phyloP scores from a whole-genome alignment of 2,888 invertebrate species.

The Lasioglossum morio region DNA sequence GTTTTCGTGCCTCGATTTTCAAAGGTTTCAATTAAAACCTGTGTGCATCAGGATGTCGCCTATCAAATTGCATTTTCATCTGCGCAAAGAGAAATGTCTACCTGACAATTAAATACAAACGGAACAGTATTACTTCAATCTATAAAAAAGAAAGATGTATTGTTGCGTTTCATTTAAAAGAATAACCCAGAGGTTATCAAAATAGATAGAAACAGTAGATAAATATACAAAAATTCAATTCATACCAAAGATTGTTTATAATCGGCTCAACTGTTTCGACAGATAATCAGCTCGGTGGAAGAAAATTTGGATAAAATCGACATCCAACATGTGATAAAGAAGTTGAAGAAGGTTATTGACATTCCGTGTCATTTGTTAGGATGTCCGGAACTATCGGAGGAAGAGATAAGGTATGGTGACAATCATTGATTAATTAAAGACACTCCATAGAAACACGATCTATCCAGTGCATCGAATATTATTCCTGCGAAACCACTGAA shows the following conservation, averaged over 20 bases:
- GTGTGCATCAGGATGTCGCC: neutral
- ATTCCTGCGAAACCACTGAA: slow-evolving; percentile 22
- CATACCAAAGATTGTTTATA: neutral
- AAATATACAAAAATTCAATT: neutral
- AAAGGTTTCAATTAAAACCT: neutral
- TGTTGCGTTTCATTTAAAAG: too few species aligned
- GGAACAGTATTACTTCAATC: neutral
- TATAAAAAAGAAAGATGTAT: too few species aligned
- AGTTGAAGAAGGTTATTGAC: slow-evolving; percentile 66
- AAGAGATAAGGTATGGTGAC: slow-evolving; percentile 66
- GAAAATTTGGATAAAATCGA: slow-evolving; percentile 64
- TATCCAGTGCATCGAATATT: neutral
- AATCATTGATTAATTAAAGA: neutral
- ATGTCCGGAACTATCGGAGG: slow-evolving; percentile 31
- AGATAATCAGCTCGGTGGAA: slow-evolving; percentile 66
- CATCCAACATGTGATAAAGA: slow-evolving; percentile 72
- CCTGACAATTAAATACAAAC: neutral
- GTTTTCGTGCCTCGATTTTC: neutral
- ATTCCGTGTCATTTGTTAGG: slow-evolving; percentile 76
- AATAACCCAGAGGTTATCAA: accelerated
- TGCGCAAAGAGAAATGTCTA: neutral
- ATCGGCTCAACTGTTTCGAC: neutral
- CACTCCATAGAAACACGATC: neutral
- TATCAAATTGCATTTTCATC: neutral
- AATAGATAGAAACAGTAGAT: too few species aligned